Conservation (phyloP, 35 echinoderm and acorn worm species). For the Hemicentrotus pulcherrimus region DNA sequence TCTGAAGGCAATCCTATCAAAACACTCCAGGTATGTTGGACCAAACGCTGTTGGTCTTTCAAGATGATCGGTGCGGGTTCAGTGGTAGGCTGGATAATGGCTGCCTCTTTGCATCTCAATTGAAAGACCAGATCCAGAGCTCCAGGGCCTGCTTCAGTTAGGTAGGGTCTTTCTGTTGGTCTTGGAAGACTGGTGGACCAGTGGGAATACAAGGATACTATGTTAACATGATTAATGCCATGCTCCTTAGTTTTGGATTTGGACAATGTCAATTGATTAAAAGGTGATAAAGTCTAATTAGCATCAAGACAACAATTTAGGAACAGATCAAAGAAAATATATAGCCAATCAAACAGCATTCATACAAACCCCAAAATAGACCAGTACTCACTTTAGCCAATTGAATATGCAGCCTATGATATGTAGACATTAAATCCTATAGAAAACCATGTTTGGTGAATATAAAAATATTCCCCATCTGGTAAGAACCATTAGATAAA, state of each 20-base stretch:
- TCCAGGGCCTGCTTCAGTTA: slow-evolving; percentile 80
- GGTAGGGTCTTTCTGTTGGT: slow-evolving; percentile 78
- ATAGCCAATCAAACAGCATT: too few relatives aligned
- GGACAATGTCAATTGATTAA: not conserved
- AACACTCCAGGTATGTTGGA: slow-evolving; percentile 63
- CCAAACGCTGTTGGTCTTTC: slow-evolving; percentile 56
- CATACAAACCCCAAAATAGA: too few relatives aligned
- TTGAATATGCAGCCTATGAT: too few relatives aligned
- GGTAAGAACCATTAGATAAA: too few relatives aligned
- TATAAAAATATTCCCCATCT: too few relatives aligned
- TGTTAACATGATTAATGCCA: not conserved
- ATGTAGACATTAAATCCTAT: too few relatives aligned
- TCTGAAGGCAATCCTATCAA: slow-evolving; percentile 77
- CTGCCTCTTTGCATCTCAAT: slow-evolving; percentile 71
- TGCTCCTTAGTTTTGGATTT: not conserved
- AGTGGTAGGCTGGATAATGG: slow-evolving; percentile 44
- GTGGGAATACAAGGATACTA: not conserved
- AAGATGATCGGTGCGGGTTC: not conserved
- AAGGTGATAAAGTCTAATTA: not conserved
- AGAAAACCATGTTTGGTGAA: too few relatives aligned
- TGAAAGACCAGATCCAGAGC: slow-evolving; percentile 79
- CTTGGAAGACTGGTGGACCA: slow-evolving; percentile 58
- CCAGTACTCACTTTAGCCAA: too few relatives aligned
- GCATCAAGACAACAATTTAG: too few relatives aligned
- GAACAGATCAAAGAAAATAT: too few relatives aligned